These are phyloP conservation scores for Microplitis mediator DNA, from an alignment of 1,140 invertebrate species.

Conservation along the genomic window DNA sequence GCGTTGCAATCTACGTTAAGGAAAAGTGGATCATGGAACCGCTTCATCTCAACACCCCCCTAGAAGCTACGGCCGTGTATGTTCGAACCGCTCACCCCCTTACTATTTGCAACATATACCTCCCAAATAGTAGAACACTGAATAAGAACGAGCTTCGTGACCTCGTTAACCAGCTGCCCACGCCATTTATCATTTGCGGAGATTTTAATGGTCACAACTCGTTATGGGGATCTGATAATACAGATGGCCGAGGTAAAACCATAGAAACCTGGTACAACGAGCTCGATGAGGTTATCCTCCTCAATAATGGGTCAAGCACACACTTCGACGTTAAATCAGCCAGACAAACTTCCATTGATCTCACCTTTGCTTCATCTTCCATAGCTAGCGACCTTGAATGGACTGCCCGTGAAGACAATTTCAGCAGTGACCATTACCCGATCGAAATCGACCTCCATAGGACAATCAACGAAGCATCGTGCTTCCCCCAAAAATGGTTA, in stretches of 20 bases:
- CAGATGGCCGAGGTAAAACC: conserved; percentile 39
- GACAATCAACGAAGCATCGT: not conserved
- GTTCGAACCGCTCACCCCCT: conserved; percentile 31
- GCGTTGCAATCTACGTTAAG: conserved; percentile 33
- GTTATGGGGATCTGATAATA: conserved; percentile 42
- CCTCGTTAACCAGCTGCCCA: conserved; percentile 39
- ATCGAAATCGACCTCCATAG: conserved; percentile 34
- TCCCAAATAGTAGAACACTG: conserved; percentile 36
- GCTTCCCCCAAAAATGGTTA: conserved; percentile 32
- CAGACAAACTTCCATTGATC: conserved; percentile 38
- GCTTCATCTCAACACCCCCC: conserved; percentile 31
- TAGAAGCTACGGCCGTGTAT: conserved; percentile 38
- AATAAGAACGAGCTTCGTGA: conserved; percentile 31
- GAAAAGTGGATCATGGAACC: conserved; percentile 32
- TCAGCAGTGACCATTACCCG: conserved; percentile 45
- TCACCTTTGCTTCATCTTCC: conserved; percentile 37
- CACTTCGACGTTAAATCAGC: conserved; percentile 38
- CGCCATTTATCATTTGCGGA: conserved; percentile 41
- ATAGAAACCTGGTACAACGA: conserved; percentile 36
- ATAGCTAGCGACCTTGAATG: conserved; percentile 38
- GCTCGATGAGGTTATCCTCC: conserved; percentile 20
- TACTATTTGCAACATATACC: conserved; percentile 42
- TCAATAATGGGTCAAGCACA: conserved; percentile 36
- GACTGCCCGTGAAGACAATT: conserved; percentile 33
- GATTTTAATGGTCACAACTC: conserved; percentile 45